A percentile compares a stretch with the other conserved stretches of the same genome.
These are phyloP conservation scores for Pelobates fuscus DNA, from an alignment of 2,113 vertebrate genomes.

Conservation along the genomic window DNA sequence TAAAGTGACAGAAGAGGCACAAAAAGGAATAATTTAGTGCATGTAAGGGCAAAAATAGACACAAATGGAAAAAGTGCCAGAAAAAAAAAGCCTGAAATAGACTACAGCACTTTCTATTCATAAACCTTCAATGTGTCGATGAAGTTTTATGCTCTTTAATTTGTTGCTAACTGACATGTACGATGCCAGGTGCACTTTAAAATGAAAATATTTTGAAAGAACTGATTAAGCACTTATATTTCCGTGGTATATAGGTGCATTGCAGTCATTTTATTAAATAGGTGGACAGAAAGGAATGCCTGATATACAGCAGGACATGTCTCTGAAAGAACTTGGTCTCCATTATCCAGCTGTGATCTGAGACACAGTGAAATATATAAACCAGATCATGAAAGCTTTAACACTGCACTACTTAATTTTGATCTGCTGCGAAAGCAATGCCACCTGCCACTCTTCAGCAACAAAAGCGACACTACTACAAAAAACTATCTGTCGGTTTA, in stretches of 20 bases:
- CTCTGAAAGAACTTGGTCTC: slow-evolving; percentile 37
- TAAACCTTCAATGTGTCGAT: too few species aligned
- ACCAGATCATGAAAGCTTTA: slow-evolving; percentile 30
- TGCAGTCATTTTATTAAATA: slow-evolving; percentile 10
- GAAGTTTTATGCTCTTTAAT: too few species aligned
- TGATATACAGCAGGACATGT: slow-evolving; percentile 46
- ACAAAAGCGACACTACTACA: slow-evolving; percentile 40
- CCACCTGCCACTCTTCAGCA: slow-evolving; percentile 12
- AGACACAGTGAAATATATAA: slow-evolving; percentile 37
- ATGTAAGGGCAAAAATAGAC: too few species aligned
- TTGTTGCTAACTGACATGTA: too few species aligned
- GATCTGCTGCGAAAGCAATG: slow-evolving; percentile 4
- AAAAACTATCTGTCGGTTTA: slow-evolving; percentile 22
- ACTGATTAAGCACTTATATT: too few species aligned
- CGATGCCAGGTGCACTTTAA: too few species aligned
- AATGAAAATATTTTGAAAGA: too few species aligned
- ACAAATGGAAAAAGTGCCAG: too few species aligned
- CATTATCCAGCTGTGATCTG: slow-evolving; percentile 45
- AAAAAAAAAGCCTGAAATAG: too few species aligned
- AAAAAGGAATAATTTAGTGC: too few species aligned
- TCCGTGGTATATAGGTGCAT: not conserved
- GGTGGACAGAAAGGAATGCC: slow-evolving; percentile 27
- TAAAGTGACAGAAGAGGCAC: too few species aligned
- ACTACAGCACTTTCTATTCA: too few species aligned
- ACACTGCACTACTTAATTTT: slow-evolving; percentile 39